Evolutionary conservation across 2,888 invertebrate genomes (phyloP).

Genomic region (Hydroisotoma schaefferi): DNA sequence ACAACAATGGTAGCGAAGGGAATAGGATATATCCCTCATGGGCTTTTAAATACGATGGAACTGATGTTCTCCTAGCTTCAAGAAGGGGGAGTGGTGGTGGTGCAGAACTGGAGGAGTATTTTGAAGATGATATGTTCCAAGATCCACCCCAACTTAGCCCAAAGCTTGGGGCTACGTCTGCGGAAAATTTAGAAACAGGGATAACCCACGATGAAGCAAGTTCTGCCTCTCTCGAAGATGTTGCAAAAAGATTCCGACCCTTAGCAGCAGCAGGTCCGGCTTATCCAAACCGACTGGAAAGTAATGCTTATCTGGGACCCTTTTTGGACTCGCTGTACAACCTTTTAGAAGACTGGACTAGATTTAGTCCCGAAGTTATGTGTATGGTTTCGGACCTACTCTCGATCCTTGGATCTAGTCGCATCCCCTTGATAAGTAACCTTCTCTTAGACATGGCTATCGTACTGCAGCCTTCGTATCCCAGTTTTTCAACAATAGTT

Average conservation of each 20-base stretch:
- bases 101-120: conserved; percentile 30
- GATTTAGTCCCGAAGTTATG: conserved; percentile 33
- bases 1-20: conserved; percentile 10
- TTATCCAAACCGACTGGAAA: too few relatives aligned
- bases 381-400: conserved; percentile 38
- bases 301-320: conserved; percentile 42
- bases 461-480: conserved; percentile 43
- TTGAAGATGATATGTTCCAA: conserved; percentile 23
- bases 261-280: not conserved
- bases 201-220: not conserved
- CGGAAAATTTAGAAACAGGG: not conserved
- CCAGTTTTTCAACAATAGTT: conserved; percentile 35
- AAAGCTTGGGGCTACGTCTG: too few relatives aligned
- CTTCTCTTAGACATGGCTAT: conserved; percentile 39
- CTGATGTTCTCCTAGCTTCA: conserved; percentile 29
- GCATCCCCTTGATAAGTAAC: conserved; percentile 41
- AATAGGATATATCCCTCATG: conserved; percentile 39
- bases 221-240: too few relatives aligned
- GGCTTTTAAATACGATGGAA: conserved; percentile 44
- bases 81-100: not conserved
- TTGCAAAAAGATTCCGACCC: not conserved
- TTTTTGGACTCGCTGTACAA: conserved; percentile 40
- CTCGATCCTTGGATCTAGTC: conserved; percentile 39
- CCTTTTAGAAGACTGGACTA: conserved; percentile 34
- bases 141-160: not conserved